Conservation (phyloP, 64 coral and sea anemone genomes). For the Montipora sp. region DNA sequence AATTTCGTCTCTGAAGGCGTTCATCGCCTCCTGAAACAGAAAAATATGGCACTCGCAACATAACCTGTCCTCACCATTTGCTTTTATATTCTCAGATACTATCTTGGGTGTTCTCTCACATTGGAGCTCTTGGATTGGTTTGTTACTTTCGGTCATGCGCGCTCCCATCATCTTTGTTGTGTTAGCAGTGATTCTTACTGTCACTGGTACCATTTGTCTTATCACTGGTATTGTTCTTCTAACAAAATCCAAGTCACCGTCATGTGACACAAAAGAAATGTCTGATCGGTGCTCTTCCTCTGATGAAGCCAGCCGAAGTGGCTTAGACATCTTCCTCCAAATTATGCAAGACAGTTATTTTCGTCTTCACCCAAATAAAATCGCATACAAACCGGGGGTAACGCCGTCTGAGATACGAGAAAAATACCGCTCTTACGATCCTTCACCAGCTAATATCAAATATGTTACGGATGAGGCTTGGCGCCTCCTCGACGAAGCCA, state of each 20-base stretch:
- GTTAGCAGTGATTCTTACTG: slow-evolving; percentile 6
- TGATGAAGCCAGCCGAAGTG: slow-evolving; percentile 48
- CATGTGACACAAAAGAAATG: not conserved
- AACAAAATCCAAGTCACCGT: slow-evolving; percentile 15
- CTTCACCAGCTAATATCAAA: slow-evolving; percentile 76
- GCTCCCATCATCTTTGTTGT: slow-evolving; percentile 36
- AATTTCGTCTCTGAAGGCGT: too few species aligned
- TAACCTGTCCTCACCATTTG: not conserved
- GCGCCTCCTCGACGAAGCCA: slow-evolving; percentile 67
- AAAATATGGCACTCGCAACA: too few species aligned
- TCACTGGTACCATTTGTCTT: slow-evolving; percentile 62
- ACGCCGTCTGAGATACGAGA: slow-evolving; percentile 40
- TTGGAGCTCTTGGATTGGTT: not conserved
- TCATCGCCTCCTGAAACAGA: too few species aligned
- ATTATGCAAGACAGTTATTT: slow-evolving; percentile 82
- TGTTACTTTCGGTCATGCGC: not conserved
- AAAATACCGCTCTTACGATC: slow-evolving; percentile 79
- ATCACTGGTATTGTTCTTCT: slow-evolving; percentile 75
- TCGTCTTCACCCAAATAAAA: slow-evolving; percentile 72
- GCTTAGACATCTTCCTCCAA: slow-evolving; percentile 76
- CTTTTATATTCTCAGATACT: not conserved
- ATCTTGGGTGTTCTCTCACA: not conserved
- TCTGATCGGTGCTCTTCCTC: slow-evolving; percentile 54
- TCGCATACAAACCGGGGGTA: slow-evolving; percentile 36
- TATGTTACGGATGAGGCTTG: slow-evolving; percentile 67